Conservation (phyloP, 2,888 invertebrate species). For the Amphipoea oculea region DNA sequence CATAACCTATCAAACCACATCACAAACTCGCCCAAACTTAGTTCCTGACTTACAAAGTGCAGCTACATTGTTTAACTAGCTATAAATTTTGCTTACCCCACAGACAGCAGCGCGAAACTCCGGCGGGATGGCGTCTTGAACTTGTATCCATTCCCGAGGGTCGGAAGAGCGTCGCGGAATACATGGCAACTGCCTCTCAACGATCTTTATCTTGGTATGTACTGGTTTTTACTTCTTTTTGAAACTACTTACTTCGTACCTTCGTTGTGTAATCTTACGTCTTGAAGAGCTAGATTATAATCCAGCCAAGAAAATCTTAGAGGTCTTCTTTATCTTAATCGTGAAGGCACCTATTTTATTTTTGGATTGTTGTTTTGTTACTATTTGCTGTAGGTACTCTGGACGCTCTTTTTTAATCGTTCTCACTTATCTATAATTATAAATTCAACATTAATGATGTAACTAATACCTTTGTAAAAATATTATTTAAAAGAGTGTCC, state of each 20-base stretch:
- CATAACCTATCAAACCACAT: background rate
- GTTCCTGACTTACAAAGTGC: background rate
- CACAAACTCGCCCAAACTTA: slow-evolving; percentile 26
- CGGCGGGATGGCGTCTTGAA: slow-evolving; percentile 90
- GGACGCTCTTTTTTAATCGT: too few relatives aligned
- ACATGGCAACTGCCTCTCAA: slow-evolving; percentile 88
- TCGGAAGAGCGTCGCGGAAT: slow-evolving; percentile 88
- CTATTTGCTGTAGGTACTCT: too few relatives aligned
- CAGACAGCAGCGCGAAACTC: slow-evolving; percentile 84
- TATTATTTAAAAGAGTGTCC: too few relatives aligned
- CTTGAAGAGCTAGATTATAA: background rate
- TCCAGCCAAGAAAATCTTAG: background rate
- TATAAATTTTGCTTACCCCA: slow-evolving; percentile 35
- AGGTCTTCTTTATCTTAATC: background rate
- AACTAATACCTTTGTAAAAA: too few relatives aligned
- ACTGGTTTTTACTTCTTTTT: background rate
- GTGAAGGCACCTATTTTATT: background rate
- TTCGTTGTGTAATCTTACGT: background rate
- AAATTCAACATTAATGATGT: too few relatives aligned
- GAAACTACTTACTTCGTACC: background rate
- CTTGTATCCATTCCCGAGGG: slow-evolving; percentile 91
- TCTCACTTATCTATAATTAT: too few relatives aligned
- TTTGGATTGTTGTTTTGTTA: too few relatives aligned
- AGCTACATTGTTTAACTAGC: slow-evolving; percentile 9
- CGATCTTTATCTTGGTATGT: slow-evolving; percentile 86